These are phyloP conservation scores for Formicarius rufipectus DNA, from an alignment of 2,113 vertebrate species.

Conservation along the genomic window DNA sequence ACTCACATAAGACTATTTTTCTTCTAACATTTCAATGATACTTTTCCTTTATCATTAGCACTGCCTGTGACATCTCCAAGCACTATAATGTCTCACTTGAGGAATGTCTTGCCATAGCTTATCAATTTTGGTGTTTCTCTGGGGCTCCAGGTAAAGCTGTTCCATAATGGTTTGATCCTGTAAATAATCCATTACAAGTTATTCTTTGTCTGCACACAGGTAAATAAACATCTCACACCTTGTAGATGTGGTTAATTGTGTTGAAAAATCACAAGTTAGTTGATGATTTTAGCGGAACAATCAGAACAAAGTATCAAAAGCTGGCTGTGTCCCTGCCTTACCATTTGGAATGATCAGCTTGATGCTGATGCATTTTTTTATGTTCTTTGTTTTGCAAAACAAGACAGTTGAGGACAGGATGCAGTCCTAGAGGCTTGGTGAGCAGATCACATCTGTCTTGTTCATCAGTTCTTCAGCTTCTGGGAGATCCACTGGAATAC, in stretches of 20 bases:
- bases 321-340: background rate
- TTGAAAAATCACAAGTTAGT: background rate
- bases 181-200: background rate
- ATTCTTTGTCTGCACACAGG: background rate
- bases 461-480: background rate
- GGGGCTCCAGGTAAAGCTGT: background rate
- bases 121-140: background rate
- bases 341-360: background rate
- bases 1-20: background rate
- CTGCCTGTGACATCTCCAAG: background rate
- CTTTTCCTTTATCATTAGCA: background rate
- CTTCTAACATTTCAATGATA: background rate
- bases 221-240: background rate
- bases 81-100: background rate
- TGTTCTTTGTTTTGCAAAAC: background rate
- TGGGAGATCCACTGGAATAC: slow-evolving; percentile 15
- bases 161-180: background rate
- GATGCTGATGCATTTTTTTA: background rate
- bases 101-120: background rate
- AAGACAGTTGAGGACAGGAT: background rate
- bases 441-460: background rate
- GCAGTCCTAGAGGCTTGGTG: background rate
- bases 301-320: background rate
- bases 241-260: background rate
- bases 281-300: background rate